A percentile compares a stretch with the other conserved stretches of the same genome.
Evolutionary conservation across 2,888 invertebrate species (phyloP).

Genomic region (Lamellibrachia columna): DNA sequence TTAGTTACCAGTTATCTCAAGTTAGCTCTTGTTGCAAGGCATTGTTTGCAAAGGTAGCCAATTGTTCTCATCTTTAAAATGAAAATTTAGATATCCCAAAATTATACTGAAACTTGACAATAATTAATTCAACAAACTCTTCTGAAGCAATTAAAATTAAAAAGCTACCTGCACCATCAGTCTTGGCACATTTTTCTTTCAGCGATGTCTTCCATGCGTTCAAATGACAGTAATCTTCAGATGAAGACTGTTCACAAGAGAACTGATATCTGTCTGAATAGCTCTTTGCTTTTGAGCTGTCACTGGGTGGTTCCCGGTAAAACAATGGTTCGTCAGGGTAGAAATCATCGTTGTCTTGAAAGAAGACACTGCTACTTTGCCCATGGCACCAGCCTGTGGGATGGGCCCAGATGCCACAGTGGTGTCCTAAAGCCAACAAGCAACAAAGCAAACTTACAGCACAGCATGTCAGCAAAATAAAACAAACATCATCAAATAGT

Average conservation of each 20-base stretch:
- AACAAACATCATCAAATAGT: background rate
- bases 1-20: background rate
- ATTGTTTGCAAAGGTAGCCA: background rate
- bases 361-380: background rate
- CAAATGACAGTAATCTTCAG: background rate
- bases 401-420: background rate
- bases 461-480: background rate
- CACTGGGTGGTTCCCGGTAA: too few relatives aligned
- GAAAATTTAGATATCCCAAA: too few relatives aligned
- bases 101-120: background rate
- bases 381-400: background rate
- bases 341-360: background rate
- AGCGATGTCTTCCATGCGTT: too few relatives aligned
- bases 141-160: background rate
- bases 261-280: background rate
- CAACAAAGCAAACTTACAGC: background rate
- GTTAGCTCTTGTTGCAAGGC: background rate
- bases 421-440: background rate
- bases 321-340: background rate
- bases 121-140: background rate
- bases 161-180: background rate
- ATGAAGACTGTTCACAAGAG: background rate
- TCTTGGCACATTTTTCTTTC: background rate
- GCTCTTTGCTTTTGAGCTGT: background rate
- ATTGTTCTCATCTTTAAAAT: background rate